Base-by-base conservation (phyloP, 2,888 invertebrate species). In the Anaspis maculata region DNA sequence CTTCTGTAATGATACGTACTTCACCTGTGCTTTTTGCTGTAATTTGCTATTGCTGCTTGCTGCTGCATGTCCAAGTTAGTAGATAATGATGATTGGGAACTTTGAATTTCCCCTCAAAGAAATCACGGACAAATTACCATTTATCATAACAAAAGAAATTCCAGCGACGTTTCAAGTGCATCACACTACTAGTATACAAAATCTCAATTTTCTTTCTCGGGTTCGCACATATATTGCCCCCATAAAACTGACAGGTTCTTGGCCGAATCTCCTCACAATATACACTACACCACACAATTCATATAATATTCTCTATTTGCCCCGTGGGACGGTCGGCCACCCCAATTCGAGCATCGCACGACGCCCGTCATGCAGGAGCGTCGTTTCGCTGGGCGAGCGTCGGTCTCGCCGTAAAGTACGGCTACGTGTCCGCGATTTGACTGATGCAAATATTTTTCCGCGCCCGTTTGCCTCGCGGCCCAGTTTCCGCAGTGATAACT, bases 91-190 rank as follows among this genome's bases (percentile, higher is more conserved):
- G 40, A 45, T 48, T 46, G 36, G 46, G 39, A 55, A 54, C 59
- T 56, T 60, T 61, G 58, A 61, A 62, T 61, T 59, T 59, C 52
- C 54, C 61, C 57, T 58, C 44, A 50, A 56, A 61, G 60, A 61
- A 62, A 61, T 60, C 59, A 57, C 49, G 48, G 51, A 52, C 44
- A 44, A 48, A 54, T 52, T 47, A 52, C 5, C 55, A 56, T 57
- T 55, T 54, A 46, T 49, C 45, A 46, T 54, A 51, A 58, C 56
- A 57, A 57, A 56, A 52, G 51, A 51, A 54, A 55, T 55, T 52
- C 49, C 47, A 46, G 48, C 45, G 49, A 48, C 51, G 56, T 52
- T 57, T 56, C 53, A 55, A 54, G 55, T 54, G 52, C 54, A 45
- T 45, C 47, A 44, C 45, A 4, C 6, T 51, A n/a, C n/a, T n/a